These are phyloP conservation scores for Anoplophora glabripennis DNA, from an alignment of 1,140 invertebrate species.

Conservation along the genomic window DNA sequence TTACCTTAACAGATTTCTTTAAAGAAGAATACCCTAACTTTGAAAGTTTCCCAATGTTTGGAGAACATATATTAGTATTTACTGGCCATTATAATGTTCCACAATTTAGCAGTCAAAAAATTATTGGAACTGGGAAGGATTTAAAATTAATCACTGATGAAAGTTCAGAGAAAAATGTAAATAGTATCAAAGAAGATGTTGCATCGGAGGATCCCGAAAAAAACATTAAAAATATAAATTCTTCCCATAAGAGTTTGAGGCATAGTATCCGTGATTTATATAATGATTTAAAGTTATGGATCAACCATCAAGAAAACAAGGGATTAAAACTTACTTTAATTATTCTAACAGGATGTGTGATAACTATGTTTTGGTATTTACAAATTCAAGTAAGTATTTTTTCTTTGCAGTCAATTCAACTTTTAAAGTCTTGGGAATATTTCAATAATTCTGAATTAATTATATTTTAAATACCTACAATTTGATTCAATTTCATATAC, in stretches of 20 bases:
- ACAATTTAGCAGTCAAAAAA: conserved; percentile 50
- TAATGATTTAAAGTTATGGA: conserved; percentile 53
- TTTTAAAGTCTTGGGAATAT: no score
- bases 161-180: background rate
- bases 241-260: background rate
- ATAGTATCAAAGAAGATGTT: no score
- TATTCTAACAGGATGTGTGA: conserved; percentile 61
- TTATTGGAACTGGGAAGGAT: conserved; percentile 25
- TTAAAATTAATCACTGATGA: conserved; percentile 30
- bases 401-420: background rate
- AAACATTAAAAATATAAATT: background rate
- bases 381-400: conserved; percentile 47
- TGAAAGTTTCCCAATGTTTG: conserved; percentile 41
- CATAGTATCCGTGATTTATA: background rate
- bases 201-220: background rate
- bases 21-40: conserved; percentile 35
- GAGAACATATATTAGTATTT: conserved; percentile 47
- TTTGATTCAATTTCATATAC: no score
- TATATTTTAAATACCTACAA: no score
- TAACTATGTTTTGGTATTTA: conserved; percentile 71
- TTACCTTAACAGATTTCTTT: background rate
- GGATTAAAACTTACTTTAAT: conserved; percentile 65
- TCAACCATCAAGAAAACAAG: conserved; percentile 67
- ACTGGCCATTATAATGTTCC: conserved; percentile 80
- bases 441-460: no score